These are phyloP conservation scores for Idris sp. DNA, from an alignment of 1,140 invertebrate species.

Conservation along the genomic window DNA sequence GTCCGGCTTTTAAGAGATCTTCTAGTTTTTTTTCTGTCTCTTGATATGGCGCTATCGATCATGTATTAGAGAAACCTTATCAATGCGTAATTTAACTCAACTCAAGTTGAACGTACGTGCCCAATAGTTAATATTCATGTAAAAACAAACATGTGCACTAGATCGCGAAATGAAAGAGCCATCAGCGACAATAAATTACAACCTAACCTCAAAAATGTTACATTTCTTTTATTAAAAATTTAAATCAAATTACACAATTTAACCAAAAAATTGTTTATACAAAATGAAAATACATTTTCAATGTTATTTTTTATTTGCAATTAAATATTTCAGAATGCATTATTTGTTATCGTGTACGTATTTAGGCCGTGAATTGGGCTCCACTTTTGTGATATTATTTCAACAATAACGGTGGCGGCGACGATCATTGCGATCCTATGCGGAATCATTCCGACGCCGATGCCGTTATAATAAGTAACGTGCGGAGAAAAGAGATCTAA, in stretches of 20 bases:
- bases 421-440: slow-evolving; percentile 49
- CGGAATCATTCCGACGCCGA: slow-evolving; percentile 53
- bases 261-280: too few species aligned
- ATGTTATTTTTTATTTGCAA: background rate
- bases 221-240: too few species aligned
- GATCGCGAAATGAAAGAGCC: slow-evolving; percentile 7
- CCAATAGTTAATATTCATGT: slow-evolving; percentile 21
- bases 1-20: slow-evolving; percentile 47
- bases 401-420: slow-evolving; percentile 47
- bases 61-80: slow-evolving; percentile 70
- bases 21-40: slow-evolving; percentile 6
- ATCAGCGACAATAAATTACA: too few species aligned
- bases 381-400: slow-evolving; percentile 38
- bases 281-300: too few species aligned
- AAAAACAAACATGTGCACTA: slow-evolving; percentile 12
- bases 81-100: slow-evolving; percentile 54
- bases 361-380: slow-evolving; percentile 35
- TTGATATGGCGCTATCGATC: slow-evolving; percentile 67
- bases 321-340: slow-evolving; percentile 3
- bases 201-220: too few species aligned
- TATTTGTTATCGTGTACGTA: slow-evolving; percentile 26
- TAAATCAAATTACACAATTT: too few species aligned
- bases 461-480: slow-evolving; percentile 62
- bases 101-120: slow-evolving; percentile 41
- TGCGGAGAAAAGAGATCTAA: slow-evolving; percentile 62